Evolutionary conservation across 2,888 invertebrate species (phyloP).

Genomic region (Eucera pruinosa): DNA sequence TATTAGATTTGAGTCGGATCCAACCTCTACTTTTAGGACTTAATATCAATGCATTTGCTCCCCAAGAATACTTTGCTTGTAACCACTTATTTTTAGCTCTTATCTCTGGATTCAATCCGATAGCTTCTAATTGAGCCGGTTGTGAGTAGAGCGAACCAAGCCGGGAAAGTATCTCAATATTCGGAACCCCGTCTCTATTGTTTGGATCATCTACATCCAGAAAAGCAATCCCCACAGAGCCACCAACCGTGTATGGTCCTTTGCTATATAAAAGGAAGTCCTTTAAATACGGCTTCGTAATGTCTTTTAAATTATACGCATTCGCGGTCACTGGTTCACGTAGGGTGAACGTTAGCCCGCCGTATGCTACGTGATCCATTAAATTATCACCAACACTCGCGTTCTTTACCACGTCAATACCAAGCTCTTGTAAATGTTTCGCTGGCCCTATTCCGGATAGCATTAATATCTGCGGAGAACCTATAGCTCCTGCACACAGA

Average conservation of each 20-base stretch:
- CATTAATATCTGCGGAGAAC: slow-evolving; percentile 90
- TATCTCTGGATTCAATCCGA: slow-evolving; percentile 86
- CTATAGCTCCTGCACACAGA: slow-evolving; percentile 88
- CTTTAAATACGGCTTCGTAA: slow-evolving; percentile 70
- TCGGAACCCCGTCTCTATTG: slow-evolving; percentile 86
- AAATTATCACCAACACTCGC: slow-evolving; percentile 89
- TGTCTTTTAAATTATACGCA: no score
- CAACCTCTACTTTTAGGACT: slow-evolving; percentile 89
- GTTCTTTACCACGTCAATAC: slow-evolving; percentile 86
- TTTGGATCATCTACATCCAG: slow-evolving; percentile 87
- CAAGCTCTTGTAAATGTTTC: slow-evolving; percentile 86
- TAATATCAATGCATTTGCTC: slow-evolving; percentile 87
- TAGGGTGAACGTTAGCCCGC: slow-evolving; percentile 87
- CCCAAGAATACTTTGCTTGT: no score
- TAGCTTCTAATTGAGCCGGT: slow-evolving; percentile 86
- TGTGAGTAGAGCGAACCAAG: slow-evolving; percentile 86
- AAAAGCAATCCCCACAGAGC: slow-evolving; percentile 89
- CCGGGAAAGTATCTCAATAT: slow-evolving; percentile 88
- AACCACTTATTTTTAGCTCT: slow-evolving; percentile 83
- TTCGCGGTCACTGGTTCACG: slow-evolving; percentile 74
- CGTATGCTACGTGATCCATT: slow-evolving; percentile 89
- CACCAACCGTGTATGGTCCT: slow-evolving; percentile 89
- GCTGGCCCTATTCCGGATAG: slow-evolving; percentile 91
- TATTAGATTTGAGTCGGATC: slow-evolving; percentile 87
- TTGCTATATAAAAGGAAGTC: slow-evolving; percentile 86